Evolutionary conservation across 2,797 vertebrate species (phyloP).

Genomic region (Heliangelus exortis): DNA sequence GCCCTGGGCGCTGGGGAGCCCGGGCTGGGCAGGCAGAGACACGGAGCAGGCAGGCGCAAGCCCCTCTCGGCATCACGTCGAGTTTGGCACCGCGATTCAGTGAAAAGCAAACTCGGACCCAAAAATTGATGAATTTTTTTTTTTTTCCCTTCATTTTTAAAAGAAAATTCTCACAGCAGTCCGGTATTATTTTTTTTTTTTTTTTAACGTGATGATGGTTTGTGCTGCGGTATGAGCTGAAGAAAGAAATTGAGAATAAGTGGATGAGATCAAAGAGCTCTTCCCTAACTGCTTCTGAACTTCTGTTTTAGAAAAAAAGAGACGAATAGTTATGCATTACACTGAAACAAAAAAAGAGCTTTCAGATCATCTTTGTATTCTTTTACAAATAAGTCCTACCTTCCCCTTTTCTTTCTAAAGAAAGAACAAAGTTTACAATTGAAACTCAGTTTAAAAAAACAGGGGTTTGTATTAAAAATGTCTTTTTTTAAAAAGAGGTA

Average conservation of each 20-base stretch:
- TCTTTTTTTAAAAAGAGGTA: background rate
- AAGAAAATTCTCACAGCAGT: background rate
- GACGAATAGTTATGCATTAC: background rate
- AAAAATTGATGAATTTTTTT: background rate
- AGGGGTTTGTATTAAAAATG: background rate
- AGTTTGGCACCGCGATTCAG: conserved; percentile 10
- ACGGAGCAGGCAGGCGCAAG: conserved; percentile 7
- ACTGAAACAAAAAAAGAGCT: background rate
- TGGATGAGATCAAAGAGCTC: conserved; percentile 35
- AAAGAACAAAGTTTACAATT: background rate
- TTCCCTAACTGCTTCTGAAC: conserved; percentile 49
- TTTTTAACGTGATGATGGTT: background rate
- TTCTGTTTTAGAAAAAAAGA: conserved; percentile 24
- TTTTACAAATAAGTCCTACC: background rate
- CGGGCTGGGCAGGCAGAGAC: background rate
- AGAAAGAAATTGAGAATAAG: conserved; percentile 56
- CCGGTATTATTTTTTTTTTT: background rate
- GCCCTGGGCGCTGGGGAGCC: background rate
- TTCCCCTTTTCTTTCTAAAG: background rate
- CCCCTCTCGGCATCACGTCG: conserved; percentile 22
- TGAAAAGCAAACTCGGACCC: background rate
- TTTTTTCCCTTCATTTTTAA: background rate
- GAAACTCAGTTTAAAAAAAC: background rate
- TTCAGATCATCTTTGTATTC: conserved; percentile 8
- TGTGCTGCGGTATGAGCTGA: background rate